Evolutionary conservation across 2,888 invertebrate genomes (phyloP), one percentile per base, ranked within the genome.

Genomic region (Aricia artaxerxes): DNA sequence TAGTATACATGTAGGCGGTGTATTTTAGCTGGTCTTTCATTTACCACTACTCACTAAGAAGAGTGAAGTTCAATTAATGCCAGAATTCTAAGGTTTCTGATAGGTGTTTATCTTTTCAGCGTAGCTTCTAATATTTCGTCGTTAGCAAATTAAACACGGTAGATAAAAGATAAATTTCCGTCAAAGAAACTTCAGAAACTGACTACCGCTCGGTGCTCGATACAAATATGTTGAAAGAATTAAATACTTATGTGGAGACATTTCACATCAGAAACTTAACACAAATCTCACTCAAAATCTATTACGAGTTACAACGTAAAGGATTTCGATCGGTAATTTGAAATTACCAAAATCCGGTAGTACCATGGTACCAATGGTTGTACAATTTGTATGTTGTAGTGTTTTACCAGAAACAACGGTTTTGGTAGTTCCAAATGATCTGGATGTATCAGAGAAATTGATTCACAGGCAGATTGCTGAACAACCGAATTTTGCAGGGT

Each of bases 251-350:
- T 24, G 44, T 38, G 57, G 38, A 72, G 57, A 78, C 40, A 78
- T 78, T 78, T 57, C 4, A 57, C 57, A 57, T 53, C 13, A n/a
- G 72, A 78, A 44, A 78, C 53, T 73, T 78, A 44, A 73, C 44
- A 44, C 44, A 73, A 73, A 73, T 73, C 73, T 73, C 73, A 73
- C 73, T 69, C 69, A 69, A 69, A 69, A 69, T 69, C 69, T 69
- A 69, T 69, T 69, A 69, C 69, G 13, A 69, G 31, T 69, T 69
- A 69, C 69, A 2, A 38, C 35, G 38, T 69, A 69, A 69, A 9
- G 69, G 69, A 69, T 69, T 69, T 69, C 35, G 69, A 69, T 38
- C 11, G 64, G 64, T 31, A 64, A 64, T 64, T 24, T 64, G 1
- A 24, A 7, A 69, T 69, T 69, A 69, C 69, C 35, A 35, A 35